Evolutionary conservation across 2,113 vertebrate species (phyloP), one percentile per base, ranked within the genome.

Genomic region (Alexandromys fortis): DNA sequence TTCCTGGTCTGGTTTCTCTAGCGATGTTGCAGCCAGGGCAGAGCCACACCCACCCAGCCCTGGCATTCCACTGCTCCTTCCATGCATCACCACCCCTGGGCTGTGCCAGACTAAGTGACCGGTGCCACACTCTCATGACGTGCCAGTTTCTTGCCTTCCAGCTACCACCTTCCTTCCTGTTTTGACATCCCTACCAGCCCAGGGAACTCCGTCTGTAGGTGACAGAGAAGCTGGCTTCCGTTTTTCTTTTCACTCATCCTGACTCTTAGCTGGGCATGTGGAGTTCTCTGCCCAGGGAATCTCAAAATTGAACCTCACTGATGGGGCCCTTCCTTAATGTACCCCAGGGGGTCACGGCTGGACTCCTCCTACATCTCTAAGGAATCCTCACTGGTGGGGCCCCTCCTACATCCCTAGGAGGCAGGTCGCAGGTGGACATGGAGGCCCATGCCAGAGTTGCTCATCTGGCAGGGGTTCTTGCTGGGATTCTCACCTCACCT

Each of bases 101-200:
- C 24, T 3, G 0, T 12, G 6, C 1, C 81, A 24, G 68, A 73
- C 38, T 1, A 0, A 1, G 24, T 0, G 0, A 8, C 10, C 1
- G 16, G 0, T 3, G 0, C n/a, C 67, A 61, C 12, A 26, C 70
- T 91, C 83, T 3, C 55, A 21, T 3, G 16, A 7, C 83, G 61
- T 83, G 49, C 26, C 28, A 2, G 45, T 22, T 9, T 9, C 89
- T 22, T 14, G 88, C 94, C 55, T 12, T 1, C 21, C 0, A 0
- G 0, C 35, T 0, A 2, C 63, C 35, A 26, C 24, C 58, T 61
- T 42, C 21, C 67, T 38, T 28, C 52, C 68, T 3, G 12, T 72
- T 8, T 1, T 5, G 30, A 22, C 70, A 58, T 49, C 77, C 12
- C 75, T 5, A n/a, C 0, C 4, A 21, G 35, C 49, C 24, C 7